These are phyloP conservation scores for Macroramphosus scolopax DNA, from an alignment of 2,797 vertebrate species.

Conservation along the genomic window DNA sequence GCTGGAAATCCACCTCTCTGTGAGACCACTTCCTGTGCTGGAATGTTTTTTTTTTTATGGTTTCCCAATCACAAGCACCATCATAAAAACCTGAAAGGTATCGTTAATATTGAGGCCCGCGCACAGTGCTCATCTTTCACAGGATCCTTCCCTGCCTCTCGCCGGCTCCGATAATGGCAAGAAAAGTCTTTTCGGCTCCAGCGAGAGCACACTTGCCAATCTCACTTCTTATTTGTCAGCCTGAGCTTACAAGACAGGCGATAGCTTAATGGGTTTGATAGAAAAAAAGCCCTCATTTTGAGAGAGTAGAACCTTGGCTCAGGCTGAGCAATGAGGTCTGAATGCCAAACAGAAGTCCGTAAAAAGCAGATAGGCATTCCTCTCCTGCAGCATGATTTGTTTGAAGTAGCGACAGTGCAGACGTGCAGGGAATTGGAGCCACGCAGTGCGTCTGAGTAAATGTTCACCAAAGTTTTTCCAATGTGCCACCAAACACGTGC, in stretches of 20 bases:
- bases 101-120: slow-evolving; percentile 9
- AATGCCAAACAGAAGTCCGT: slow-evolving; percentile 55
- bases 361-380: slow-evolving; percentile 49
- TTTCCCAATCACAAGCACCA: neutral
- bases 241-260: slow-evolving; percentile 39
- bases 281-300: slow-evolving; percentile 30
- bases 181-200: slow-evolving; percentile 16
- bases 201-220: slow-evolving; percentile 36
- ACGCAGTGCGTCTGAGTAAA: slow-evolving; percentile 14
- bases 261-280: slow-evolving; percentile 62
- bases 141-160: slow-evolving; percentile 14
- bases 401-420: slow-evolving; percentile 48
- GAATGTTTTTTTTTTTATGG: slow-evolving; percentile 16
- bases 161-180: slow-evolving; percentile 40
- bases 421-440: slow-evolving; percentile 48
- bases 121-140: slow-evolving; percentile 15
- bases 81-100: slow-evolving; percentile 12
- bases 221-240: slow-evolving; percentile 43
- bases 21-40: slow-evolving; percentile 3
- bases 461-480: slow-evolving; percentile 40
- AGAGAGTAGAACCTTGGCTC: slow-evolving; percentile 54
- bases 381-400: slow-evolving; percentile 42
- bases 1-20: neutral
- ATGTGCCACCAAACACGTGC: slow-evolving; percentile 18
- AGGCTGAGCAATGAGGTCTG: slow-evolving; percentile 44